Base-by-base conservation (phyloP, 2,888 invertebrate genomes). In the Clusia tigrina region DNA sequence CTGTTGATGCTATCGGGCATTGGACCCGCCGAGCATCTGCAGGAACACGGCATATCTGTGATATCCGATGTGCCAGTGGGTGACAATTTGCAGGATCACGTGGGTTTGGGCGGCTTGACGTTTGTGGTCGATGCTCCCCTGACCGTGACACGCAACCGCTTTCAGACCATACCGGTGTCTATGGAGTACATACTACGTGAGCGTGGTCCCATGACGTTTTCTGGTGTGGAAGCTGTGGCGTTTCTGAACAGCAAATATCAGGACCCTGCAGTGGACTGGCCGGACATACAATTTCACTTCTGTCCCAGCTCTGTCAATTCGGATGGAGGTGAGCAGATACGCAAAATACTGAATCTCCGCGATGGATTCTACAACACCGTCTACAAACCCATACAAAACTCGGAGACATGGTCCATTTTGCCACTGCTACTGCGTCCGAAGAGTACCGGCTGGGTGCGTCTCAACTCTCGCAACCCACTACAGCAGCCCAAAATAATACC, bases 1-100 rank as follows among this genome's bases (percentile, higher is more conserved):
- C 78, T 98, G 20, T 86, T 98, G 69, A 94, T 96, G 95, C 80
- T 97, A 9, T 95, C 94, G 59, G 97, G 97, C 0, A 88, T 96
- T 22, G 94, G 94, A 0, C 94, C 93, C 0, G 87, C 87, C 2
- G 91, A 92, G 15, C 93, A 94, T 77, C 83, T 94, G 2, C 84
- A 87, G 62, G 88, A 90, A 63, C 87, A 90, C 67, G 88, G 87
- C 3, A 93, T 95, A 66, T 91, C 91, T 0, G 87, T 94, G 0
- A 74, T 93, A 9, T 88, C 89, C 1, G 89, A 94, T 80, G 81
- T 93, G 1, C 90, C 91, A 74, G 94, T 94, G 0, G 94, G 93
- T 1, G 88, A 92, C 73, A 93, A 95, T 78, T 85, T 95, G 55
- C 95, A 95, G 80, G 95, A 95, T 77, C 95, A 95, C 79, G 92